These are phyloP conservation scores for Hystrix brachyura DNA, from an alignment of 2,113 vertebrate species.

Conservation along the genomic window DNA sequence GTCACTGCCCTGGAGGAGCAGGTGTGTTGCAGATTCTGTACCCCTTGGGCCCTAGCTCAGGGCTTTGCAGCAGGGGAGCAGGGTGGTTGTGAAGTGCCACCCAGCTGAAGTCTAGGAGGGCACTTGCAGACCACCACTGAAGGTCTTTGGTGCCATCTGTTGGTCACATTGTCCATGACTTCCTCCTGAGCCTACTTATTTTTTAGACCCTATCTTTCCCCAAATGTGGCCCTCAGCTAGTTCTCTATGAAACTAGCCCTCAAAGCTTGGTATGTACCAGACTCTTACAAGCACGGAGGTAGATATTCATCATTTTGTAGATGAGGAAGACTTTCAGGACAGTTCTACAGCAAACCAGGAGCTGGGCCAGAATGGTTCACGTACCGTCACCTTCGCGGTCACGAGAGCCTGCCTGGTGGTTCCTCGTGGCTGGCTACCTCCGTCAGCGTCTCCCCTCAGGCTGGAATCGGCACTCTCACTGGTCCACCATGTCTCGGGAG, in stretches of 20 bases:
- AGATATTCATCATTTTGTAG: neutral
- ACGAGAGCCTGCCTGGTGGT: neutral
- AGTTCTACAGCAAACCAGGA: neutral
- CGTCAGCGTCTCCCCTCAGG: no score
- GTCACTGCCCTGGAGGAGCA: neutral
- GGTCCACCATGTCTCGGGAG: neutral
- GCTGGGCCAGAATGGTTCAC: neutral
- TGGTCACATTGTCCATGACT: neutral
- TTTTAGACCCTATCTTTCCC: neutral
- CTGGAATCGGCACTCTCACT: neutral
- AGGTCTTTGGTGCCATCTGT: conserved; percentile 55
- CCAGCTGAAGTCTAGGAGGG: no score
- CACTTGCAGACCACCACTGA: neutral
- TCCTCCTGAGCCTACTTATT: no score
- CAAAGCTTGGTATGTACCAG: neutral
- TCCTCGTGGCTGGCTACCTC: neutral
- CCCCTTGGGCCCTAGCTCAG: neutral
- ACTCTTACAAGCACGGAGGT: neutral
- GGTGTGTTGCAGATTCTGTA: neutral
- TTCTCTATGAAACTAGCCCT: neutral
- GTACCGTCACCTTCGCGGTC: fast-evolving
- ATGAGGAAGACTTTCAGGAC: neutral
- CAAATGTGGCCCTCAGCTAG: neutral
- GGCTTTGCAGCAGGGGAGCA: neutral
- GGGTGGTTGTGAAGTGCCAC: neutral